Evolutionary conservation across 2,113 vertebrate genomes (phyloP).

Genomic region (Gymnobelideus leadbeateri): DNA sequence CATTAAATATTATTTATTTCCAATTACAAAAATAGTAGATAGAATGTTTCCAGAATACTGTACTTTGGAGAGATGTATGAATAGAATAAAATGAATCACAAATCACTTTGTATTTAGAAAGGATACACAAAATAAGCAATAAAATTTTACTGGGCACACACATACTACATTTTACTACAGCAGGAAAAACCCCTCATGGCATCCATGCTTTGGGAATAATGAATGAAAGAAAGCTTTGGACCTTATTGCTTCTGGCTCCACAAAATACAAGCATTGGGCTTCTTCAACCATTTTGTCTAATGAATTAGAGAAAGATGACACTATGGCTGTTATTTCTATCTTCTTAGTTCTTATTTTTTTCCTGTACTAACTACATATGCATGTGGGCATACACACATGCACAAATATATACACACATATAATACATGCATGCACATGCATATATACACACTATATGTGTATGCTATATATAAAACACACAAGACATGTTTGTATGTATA

Average conservation of each 20-base stretch:
- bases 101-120: slow-evolving; percentile 31
- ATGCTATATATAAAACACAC: neutral
- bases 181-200: slow-evolving; percentile 3
- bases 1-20: slow-evolving; percentile 53
- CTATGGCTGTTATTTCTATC: neutral
- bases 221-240: neutral
- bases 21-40: slow-evolving; percentile 15
- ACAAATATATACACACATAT: neutral
- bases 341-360: neutral
- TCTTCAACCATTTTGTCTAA: slow-evolving; percentile 7
- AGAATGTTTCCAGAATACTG: slow-evolving; percentile 30
- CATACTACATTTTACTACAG: neutral
- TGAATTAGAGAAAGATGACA: slow-evolving; percentile 2
- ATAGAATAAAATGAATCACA: slow-evolving; percentile 34
- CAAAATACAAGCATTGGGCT: slow-evolving; percentile 14
- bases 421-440: neutral
- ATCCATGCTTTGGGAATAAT: slow-evolving; percentile 25
- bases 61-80: slow-evolving; percentile 24
- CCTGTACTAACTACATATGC: neutral
- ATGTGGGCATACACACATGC: too few relatives aligned
- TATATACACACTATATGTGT: neutral
- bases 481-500: neutral
- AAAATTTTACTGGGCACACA: neutral
- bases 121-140: neutral
- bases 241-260: neutral